These are phyloP conservation scores for Hypomecis atomaria DNA, from an alignment of 2,888 invertebrate species.

Conservation along the genomic window DNA sequence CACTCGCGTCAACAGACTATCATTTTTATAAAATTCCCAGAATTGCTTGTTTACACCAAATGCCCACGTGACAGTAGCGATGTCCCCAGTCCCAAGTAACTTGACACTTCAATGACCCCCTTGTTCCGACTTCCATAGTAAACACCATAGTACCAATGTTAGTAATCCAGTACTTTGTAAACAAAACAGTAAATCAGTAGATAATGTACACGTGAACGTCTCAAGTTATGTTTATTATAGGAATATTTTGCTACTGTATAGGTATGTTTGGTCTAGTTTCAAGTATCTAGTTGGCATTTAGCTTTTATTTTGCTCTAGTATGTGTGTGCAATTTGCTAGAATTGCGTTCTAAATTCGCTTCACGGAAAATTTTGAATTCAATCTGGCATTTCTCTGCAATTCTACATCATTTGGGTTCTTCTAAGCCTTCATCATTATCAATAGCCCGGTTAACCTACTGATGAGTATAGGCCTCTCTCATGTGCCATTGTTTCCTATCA, in stretches of 20 bases:
- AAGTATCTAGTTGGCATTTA: not conserved
- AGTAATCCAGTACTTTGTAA: slow-evolving; percentile 24
- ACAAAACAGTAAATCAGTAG: slow-evolving; percentile 33
- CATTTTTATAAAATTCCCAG: slow-evolving; percentile 16
- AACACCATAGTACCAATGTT: slow-evolving; percentile 20
- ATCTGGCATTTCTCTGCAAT: too few species aligned
- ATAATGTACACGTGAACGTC: slow-evolving; percentile 31
- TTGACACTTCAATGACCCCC: slow-evolving; percentile 35
- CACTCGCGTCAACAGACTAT: slow-evolving; percentile 2
- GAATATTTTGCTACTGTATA: slow-evolving; percentile 27
- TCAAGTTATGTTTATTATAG: slow-evolving; percentile 27
- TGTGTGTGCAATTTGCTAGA: not conserved
- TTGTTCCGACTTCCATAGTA: slow-evolving; percentile 29
- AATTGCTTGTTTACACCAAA: slow-evolving; percentile 25
- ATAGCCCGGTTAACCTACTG: too few species aligned
- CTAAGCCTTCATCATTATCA: too few species aligned
- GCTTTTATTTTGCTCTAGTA: not conserved
- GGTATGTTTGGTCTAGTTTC: slow-evolving; percentile 9
- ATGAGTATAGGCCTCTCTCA: too few species aligned
- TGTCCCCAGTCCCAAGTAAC: slow-evolving; percentile 27
- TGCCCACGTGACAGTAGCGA: slow-evolving; percentile 18
- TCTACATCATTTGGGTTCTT: too few species aligned
- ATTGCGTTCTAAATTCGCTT: not conserved
- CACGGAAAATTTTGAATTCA: not conserved
- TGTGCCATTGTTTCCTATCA: too few species aligned